These are phyloP conservation scores for Falco biarmicus DNA, from an alignment of 2,797 vertebrate species.

Conservation along the genomic window DNA sequence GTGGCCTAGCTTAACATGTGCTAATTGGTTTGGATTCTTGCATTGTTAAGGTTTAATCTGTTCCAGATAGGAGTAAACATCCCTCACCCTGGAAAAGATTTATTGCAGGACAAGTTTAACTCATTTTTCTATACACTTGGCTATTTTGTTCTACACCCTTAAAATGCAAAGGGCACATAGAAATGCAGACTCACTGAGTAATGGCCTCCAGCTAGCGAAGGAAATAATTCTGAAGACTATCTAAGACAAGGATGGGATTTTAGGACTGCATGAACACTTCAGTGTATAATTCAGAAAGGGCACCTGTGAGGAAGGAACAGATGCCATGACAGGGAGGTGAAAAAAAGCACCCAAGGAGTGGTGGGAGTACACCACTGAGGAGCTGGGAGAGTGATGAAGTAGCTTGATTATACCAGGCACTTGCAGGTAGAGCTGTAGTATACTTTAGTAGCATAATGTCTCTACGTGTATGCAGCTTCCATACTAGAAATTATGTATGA, in stretches of 20 bases:
- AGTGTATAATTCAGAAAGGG: neutral
- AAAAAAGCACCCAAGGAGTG: neutral
- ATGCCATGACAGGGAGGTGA: neutral
- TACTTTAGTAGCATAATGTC: neutral
- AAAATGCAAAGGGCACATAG: neutral
- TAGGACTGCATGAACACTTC: neutral
- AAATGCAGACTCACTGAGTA: neutral
- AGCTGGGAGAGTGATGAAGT: conserved; percentile 15
- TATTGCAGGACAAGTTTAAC: neutral
- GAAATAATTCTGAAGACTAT: neutral
- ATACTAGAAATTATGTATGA: conserved; percentile 33
- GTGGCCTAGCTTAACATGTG: neutral
- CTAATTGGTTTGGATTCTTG: neutral
- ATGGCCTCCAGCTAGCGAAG: neutral
- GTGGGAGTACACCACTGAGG: neutral
- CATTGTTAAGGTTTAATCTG: neutral
- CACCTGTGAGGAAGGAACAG: neutral
- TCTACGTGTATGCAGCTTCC: conserved; percentile 39
- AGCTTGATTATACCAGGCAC: neutral
- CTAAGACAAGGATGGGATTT: neutral
- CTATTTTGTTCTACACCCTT: neutral
- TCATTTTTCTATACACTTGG: neutral
- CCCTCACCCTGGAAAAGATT: neutral
- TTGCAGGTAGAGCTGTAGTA: neutral
- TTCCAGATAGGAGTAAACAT: neutral